Evolutionary conservation across 2,113 vertebrate species (phyloP).

Genomic region (Tetraodon nigroviridis): DNA sequence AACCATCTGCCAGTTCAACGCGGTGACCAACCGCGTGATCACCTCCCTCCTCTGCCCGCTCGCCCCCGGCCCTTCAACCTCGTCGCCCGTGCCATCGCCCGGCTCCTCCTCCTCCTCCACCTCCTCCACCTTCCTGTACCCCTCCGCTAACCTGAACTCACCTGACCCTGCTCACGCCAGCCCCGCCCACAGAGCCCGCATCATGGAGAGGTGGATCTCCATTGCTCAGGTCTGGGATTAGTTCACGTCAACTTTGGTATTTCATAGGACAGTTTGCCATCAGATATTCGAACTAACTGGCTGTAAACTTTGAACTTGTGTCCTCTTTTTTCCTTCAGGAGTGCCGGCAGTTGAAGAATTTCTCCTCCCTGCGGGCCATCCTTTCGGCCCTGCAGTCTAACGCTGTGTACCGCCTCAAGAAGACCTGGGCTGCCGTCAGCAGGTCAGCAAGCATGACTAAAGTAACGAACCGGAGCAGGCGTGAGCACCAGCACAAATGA

Average conservation of each 20-base stretch:
- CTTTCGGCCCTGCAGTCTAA: slow-evolving; percentile 88
- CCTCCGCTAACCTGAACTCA: slow-evolving; percentile 46
- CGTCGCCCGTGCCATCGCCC: slow-evolving; percentile 44
- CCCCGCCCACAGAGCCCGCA: slow-evolving; percentile 64
- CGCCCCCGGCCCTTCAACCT: slow-evolving; percentile 29
- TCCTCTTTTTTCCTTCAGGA: slow-evolving; percentile 59
- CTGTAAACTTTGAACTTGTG: not conserved
- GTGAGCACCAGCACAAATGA: too few relatives aligned
- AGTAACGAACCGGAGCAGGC: too few relatives aligned
- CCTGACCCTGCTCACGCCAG: slow-evolving; percentile 37
- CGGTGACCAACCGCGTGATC: slow-evolving; percentile 80
- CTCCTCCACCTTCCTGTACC: slow-evolving; percentile 46
- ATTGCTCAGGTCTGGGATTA: slow-evolving; percentile 78
- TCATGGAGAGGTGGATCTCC: slow-evolving; percentile 84
- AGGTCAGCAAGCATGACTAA: slow-evolving; percentile 59
- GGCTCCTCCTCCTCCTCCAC: slow-evolving; percentile 35
- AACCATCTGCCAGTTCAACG: slow-evolving; percentile 87
- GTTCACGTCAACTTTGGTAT: too few relatives aligned
- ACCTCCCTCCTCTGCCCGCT: slow-evolving; percentile 76
- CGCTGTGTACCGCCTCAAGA: slow-evolving; percentile 84
- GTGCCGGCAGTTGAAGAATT: slow-evolving; percentile 80
- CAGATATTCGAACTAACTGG: too few relatives aligned
- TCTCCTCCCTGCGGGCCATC: slow-evolving; percentile 84
- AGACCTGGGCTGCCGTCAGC: slow-evolving; percentile 80
- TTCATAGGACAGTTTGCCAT: too few relatives aligned